Conservation (phyloP, 2,888 invertebrate species). For the Limenitis arthemis region DNA sequence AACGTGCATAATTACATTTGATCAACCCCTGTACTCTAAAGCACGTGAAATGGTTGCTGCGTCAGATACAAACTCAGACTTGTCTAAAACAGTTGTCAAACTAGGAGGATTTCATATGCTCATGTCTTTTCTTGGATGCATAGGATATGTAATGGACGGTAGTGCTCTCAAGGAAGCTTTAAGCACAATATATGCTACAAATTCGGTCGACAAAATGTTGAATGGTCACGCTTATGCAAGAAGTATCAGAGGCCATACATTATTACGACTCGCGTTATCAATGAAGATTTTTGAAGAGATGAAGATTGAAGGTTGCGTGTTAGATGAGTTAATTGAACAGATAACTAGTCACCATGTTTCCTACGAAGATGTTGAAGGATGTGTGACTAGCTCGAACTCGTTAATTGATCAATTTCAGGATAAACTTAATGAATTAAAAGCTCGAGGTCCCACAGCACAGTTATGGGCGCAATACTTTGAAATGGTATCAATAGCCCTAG, state of each 20-base stretch:
- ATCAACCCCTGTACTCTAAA: constrained; percentile 35
- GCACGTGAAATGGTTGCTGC: constrained; percentile 33
- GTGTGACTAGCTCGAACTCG: constrained; percentile 18
- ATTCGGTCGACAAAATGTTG: constrained; percentile 36
- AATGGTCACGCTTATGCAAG: constrained; percentile 34
- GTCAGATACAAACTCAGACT: constrained; percentile 10
- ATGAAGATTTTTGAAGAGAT: constrained; percentile 32
- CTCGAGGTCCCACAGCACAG: constrained; percentile 33
- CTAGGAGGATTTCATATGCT: constrained; percentile 41
- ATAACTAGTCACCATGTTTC: constrained; percentile 30
- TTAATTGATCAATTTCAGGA: constrained; percentile 25
- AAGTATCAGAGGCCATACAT: constrained; percentile 19
- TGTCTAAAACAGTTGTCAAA: constrained; percentile 26
- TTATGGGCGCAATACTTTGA: constrained; percentile 38
- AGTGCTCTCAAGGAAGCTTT: constrained; percentile 30
- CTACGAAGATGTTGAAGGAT: constrained; percentile 34
- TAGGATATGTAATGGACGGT: constrained; percentile 40
- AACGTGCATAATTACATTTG: constrained; percentile 32
- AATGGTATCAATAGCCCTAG: constrained; percentile 38
- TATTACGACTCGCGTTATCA: constrained; percentile 14
- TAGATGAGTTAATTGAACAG: constrained; percentile 30
- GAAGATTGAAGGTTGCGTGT: constrained; percentile 27
- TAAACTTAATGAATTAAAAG: constrained; percentile 24
- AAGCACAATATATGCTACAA: constrained; percentile 27
- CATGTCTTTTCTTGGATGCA: constrained; percentile 33